Evolutionary conservation across 2,113 vertebrate genomes (phyloP).

Genomic region (Callithrix jacchus): DNA sequence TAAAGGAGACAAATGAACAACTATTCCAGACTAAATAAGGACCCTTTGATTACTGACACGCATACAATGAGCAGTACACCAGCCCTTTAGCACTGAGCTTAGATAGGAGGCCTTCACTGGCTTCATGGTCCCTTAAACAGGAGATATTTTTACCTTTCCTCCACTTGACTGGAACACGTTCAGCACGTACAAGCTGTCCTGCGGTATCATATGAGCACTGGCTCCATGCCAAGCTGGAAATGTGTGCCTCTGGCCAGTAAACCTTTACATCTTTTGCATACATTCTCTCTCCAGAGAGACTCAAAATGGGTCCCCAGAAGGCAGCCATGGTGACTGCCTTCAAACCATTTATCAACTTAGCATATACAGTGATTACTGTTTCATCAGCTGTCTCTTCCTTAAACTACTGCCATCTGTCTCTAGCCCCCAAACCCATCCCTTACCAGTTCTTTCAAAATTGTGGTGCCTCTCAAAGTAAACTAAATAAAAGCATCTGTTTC

Average conservation of each 20-base stretch:
- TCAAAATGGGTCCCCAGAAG: background rate
- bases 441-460: background rate
- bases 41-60: background rate
- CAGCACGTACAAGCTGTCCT: background rate
- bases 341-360: background rate
- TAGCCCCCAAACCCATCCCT: background rate
- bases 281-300: background rate
- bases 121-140: constrained; percentile 21
- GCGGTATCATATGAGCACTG: background rate
- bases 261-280: constrained; percentile 21
- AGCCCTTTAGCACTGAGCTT: background rate
- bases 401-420: background rate
- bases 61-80: background rate
- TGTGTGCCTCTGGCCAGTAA: constrained; percentile 26
- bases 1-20: background rate
- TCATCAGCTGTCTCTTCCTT: constrained; percentile 16
- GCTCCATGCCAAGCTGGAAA: constrained; percentile 21
- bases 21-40: background rate
- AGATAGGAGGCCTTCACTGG: background rate
- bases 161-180: constrained; percentile 1
- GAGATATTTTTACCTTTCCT: constrained; percentile 37
- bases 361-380: background rate
- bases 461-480: background rate
- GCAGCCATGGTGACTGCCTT: background rate
- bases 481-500: background rate